Evolutionary conservation across 1,140 invertebrate genomes (phyloP), one percentile per base, ranked within the genome.

Genomic region (Myzus persicae): DNA sequence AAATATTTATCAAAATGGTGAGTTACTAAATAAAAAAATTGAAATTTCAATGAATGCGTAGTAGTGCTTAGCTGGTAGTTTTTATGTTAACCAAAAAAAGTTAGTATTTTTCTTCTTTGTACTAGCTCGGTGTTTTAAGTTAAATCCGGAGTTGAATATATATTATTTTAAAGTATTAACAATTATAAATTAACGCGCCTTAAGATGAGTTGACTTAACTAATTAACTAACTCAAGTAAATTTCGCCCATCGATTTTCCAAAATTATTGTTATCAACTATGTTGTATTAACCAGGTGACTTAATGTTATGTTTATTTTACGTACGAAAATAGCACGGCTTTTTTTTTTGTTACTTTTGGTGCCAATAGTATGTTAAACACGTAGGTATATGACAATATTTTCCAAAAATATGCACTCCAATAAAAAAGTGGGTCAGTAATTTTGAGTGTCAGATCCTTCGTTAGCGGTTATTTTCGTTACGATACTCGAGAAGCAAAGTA

Each of bases 391-490:
- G 44, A 44, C n/a, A 46, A 46, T 87, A 46, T 87, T 87, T n/a
- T 87, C 36, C 31, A 87, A 48, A n/a, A n/a, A 87, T 48, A 87
- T n/a, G 7, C 38, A 26, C 26, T 44, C 40, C 31, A 36, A 89
- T n/a, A 76, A 38, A n/a, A 48, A 89, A 51, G n/a, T 89, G 46
- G 87, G 87, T 51, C 46, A 89, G 87, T 89, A 51, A 51, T 51
- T 51, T 89, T 89, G 46, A 51, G 87, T 89, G 87, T 89, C 87
- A 89, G n/a, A 38, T 89, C 46, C 3, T 89, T 89, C 46, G n/a
- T 89, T 89, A 89, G 87, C 22, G 7, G 87, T 89, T 89, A 89
- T 89, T 89, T 89, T 89, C 3, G 87, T 89, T 89, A 51, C 82
- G 22, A 18, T 51, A 51, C 36, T 48, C 9, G 44, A 36, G 46